A percentile compares a stretch with the other conserved stretches of the same genome.
Conservation (phyloP, 2,888 invertebrate genomes). For the Cyaniris semiargus region DNA sequence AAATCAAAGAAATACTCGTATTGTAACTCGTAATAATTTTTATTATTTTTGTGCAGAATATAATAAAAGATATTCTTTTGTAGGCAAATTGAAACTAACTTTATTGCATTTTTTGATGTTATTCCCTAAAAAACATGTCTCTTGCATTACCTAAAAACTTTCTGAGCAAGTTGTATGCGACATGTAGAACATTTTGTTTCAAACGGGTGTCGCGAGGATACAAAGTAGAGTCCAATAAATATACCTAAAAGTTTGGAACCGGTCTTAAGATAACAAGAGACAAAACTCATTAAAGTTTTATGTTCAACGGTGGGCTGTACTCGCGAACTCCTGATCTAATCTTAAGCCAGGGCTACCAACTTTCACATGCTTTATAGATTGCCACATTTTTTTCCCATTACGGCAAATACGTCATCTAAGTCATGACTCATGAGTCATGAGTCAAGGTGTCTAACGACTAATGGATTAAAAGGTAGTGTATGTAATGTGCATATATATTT, state of each 20-base stretch:
- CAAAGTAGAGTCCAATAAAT: slow-evolving; percentile 18
- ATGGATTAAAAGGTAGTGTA: too few species aligned
- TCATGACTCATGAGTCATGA: too few species aligned
- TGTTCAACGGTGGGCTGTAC: slow-evolving; percentile 53
- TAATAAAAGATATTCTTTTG: background rate
- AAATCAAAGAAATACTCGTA: background rate
- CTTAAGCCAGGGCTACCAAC: slow-evolving; percentile 38
- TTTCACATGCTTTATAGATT: slow-evolving; percentile 17
- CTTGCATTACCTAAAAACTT: background rate
- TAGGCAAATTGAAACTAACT: background rate
- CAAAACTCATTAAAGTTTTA: slow-evolving; percentile 77
- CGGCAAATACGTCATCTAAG: background rate
- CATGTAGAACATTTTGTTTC: background rate
- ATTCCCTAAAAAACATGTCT: too few species aligned
- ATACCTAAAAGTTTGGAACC: slow-evolving; percentile 50
- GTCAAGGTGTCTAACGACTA: too few species aligned
- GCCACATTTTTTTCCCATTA: background rate
- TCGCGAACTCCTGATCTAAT: slow-evolving; percentile 59
- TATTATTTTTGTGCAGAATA: background rate
- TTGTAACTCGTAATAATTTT: background rate
- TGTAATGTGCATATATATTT: too few species aligned
- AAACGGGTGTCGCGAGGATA: background rate
- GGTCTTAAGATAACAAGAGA: slow-evolving; percentile 69
- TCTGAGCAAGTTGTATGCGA: background rate
- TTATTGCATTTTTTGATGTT: too few species aligned